Base-by-base conservation (phyloP, 2,113 vertebrate species). In the Gadus chalcogrammus region DNA sequence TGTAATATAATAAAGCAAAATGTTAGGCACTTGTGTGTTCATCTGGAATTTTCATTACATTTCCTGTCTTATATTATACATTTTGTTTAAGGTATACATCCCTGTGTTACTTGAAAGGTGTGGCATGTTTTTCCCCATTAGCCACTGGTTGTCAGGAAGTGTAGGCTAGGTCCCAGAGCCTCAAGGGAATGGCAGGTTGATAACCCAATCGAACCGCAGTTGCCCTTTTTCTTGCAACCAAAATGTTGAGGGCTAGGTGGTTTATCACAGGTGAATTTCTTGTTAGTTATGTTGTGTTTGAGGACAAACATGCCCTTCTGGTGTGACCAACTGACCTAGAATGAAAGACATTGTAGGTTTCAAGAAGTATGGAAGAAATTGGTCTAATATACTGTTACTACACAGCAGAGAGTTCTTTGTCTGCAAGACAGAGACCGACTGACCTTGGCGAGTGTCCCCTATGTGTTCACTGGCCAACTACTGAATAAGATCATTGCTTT, bases 81-180 rank as follows among this genome's bases (percentile, higher is more conserved):
- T 48, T 48, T 11, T 58, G 55, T 58, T 58, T 17, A 17, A 58
- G 55, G 16, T 53, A 53, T 53, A 8, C n/a, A 27, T 85, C 69
- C 63, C 72, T 64, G 15, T 82, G 58, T 72, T 73, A 65, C 64
- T 66, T 17, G 18, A 64, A 74, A 83, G 76, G 65, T 74, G 70
- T 71, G 52, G 71, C 16, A n/a, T 74, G 24, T 65, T 71, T 79
- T 71, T 67, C 67, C 66, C 65, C 73, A 31, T 80, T 27, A 27
- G 72, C 68, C 78, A 68, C 73, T 80, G 79, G 86, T 90, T 90
- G 83, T 88, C 75, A 88, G 70, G 81, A 56, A 68, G 70, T 66
- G 79, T 53, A 72, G 64, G 62, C 28, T 65, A 70, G 56, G 35
- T 42, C 68, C 69, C 70, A 76, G 76, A 64, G 12, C 78, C 83